Evolutionary conservation across 2,797 vertebrate genomes (phyloP).

Genomic region (Rhinophrynus dorsalis): DNA sequence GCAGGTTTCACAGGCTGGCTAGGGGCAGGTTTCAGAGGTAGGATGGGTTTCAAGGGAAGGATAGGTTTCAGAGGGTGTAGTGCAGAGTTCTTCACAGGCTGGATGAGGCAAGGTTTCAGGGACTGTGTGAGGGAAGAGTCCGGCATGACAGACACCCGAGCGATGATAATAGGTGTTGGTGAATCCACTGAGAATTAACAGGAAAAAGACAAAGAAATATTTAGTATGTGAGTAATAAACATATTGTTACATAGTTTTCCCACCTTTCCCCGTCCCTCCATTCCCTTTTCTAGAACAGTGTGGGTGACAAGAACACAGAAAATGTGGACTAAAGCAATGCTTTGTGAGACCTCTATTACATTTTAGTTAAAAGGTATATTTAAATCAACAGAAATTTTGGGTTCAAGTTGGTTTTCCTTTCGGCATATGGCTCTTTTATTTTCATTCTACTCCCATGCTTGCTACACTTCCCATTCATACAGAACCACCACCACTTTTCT

Average conservation of each 20-base stretch:
- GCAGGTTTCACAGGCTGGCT: not conserved
- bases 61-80: not conserved
- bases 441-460: no score
- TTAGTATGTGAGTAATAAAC: not conserved
- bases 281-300: no score
- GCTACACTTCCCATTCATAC: no score
- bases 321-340: no score
- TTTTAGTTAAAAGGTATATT: no score
- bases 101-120: not conserved
- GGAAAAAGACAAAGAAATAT: not conserved
- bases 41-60: no score
- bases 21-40: not conserved
- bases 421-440: no score
- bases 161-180: constrained; percentile 24
- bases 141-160: constrained; percentile 38
- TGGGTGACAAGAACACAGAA: no score
- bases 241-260: not conserved
- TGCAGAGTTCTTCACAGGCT: not conserved
- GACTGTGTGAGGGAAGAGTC: constrained; percentile 10
- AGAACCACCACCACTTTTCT: no score
- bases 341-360: no score
- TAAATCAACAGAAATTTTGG: no score
- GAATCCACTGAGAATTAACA: constrained; percentile 7
- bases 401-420: no score
- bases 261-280: not conserved